Base-by-base conservation (phyloP, 2,113 vertebrate species). In the Melanostigma gelatinosum region DNA sequence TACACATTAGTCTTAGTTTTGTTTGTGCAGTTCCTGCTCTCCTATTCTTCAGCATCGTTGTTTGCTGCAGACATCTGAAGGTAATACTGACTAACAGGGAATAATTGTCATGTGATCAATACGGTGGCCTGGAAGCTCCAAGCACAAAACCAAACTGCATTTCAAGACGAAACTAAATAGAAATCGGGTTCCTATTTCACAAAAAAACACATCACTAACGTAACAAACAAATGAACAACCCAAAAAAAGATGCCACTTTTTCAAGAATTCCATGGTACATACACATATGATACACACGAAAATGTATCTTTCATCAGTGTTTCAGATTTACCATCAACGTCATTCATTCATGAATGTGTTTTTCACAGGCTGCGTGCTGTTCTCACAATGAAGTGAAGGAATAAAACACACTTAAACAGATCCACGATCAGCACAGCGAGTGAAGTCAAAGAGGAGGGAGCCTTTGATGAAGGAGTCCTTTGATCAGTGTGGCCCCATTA, bases 1-100 rank as follows among this genome's bases (percentile, higher is more conserved):
- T 63, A 71, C 60, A 65, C 24, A 85, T 90, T 80, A 29, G 67
- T 38, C 18, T 34, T 48, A 40, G 44, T 24, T 67, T 55, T 71
- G 36, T 65, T 68, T 42, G 54, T 29, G 42, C 32, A 20, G 16
- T 29, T 61, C 69, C 24, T 50, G 61, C 71, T 65, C 34, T 63
- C 20, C 77, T 64, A 13, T 44, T 74, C 57, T 77, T 54, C 44
- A 58, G 24, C 55, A 15, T 58, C 12, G n/a, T 78, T 70, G 44
- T 69, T 38, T 55, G 50, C 54, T n/a, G 48, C 54, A 10, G 44
- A 12, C 55, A 57, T 57, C 61, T 57, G 34, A 7, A 54, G 18
- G 1, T 40, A 15, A 75, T 8, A 58, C 20, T 61, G 50, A 34
- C 2, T 57, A 75, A 63, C 60, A 36, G 15, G 2, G 13, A 40